Base-by-base conservation (phyloP, 2,888 invertebrate species). In the Cactoblastis cactorum region DNA sequence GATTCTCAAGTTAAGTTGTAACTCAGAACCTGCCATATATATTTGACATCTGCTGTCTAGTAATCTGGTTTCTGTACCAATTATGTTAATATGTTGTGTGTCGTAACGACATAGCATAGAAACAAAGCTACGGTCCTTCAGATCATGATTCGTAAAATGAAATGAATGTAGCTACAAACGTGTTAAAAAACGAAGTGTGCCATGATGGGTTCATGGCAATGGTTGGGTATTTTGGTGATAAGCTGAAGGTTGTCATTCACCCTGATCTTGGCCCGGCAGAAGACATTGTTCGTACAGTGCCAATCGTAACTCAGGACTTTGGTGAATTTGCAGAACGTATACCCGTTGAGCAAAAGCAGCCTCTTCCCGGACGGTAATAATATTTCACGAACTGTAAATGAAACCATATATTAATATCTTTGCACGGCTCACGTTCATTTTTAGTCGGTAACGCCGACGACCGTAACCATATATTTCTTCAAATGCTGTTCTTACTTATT, bases 381-480 rank as follows among this genome's bases (percentile, higher is more conserved):
- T 28, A 43, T 32, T 32, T 43, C 43, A 43, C 43, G 43, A 11
- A 28, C 43, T 14, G 48, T 49, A 14, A 51, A 52, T n/a, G 32
- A 43, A 28, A 43, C n/a, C 4, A 43, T 28, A 43, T 5, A 1
- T 22, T 39, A 19, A 24, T 14, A 6, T 12, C n/a, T 15, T 32
- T 32, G n/a, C n/a, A n/a, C n/a, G n/a, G n/a, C n/a, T n/a, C n/a
- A n/a, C n/a, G n/a, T n/a, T n/a, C n/a, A n/a, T n/a, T n/a, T n/a
- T n/a, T n/a, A n/a, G n/a, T 24, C 3, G 8, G 8, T 24, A 5
- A 24, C 24, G 8, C 8, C 4, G 3, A 8, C 24, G 8, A 24
- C 24, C 24, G 24, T 24, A 24, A 24, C 24, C 3, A 24, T 8
- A 24, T 24, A n/a, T n/a, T n/a, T n/a, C n/a, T 24, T 24, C 24